These are phyloP conservation scores for Psittacara wagleri DNA, from an alignment of 2,113 vertebrate genomes.

Conservation along the genomic window DNA sequence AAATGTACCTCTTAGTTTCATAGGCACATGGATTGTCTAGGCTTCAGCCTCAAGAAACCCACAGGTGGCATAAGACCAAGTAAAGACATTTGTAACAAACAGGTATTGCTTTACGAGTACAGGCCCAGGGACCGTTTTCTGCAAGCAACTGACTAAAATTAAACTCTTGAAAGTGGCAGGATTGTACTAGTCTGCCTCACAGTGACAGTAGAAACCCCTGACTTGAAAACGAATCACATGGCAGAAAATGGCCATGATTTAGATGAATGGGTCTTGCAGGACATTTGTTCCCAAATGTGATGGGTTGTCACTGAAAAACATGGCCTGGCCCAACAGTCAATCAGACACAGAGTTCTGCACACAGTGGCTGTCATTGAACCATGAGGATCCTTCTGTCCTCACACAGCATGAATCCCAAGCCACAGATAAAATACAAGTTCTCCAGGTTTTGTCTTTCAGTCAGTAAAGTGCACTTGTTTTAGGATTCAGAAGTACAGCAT, in stretches of 20 bases:
- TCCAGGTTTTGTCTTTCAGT: neutral
- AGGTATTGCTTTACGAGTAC: neutral
- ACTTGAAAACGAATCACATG: neutral
- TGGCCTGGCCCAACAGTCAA: neutral
- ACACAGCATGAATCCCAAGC: neutral
- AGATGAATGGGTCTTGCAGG: neutral
- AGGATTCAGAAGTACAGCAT: neutral
- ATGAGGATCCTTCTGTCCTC: neutral
- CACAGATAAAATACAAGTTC: neutral
- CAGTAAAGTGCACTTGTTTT: neutral
- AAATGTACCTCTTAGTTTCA: neutral
- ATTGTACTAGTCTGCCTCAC: neutral
- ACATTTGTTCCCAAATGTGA: fast-evolving
- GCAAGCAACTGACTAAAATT: neutral
- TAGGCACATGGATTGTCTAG: neutral
- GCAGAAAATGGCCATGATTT: neutral
- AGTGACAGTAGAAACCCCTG: neutral
- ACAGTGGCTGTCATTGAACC: too few relatives aligned
- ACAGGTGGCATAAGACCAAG: neutral
- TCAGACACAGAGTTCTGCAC: neutral
- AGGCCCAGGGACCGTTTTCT: neutral
- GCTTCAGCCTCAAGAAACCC: neutral
- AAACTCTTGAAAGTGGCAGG: neutral
- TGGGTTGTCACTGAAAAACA: neutral
- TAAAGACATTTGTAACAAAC: neutral